A percentile compares a stretch with the other conserved stretches of the same genome.
These are phyloP conservation scores for Meloidogyne chitwoodi DNA, from an alignment of 1,140 invertebrate genomes.

Conservation along the genomic window DNA sequence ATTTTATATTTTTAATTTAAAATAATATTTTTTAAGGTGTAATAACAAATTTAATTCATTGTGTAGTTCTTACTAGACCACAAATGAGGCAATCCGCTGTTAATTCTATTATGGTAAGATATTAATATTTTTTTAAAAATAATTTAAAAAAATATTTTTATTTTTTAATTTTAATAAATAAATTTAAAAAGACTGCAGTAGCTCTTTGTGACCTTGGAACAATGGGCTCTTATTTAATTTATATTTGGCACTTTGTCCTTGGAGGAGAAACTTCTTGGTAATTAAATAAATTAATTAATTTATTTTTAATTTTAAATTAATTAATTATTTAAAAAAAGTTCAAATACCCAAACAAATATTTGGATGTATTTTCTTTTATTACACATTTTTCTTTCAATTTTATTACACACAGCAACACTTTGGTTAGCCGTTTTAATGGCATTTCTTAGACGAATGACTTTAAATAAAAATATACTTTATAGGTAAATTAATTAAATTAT, in stretches of 20 bases:
- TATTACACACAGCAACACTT: constrained; percentile 53
- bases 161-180: no score
- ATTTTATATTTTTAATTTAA: background rate
- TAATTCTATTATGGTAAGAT: constrained; percentile 42
- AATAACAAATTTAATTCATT: constrained; percentile 53
- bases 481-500: background rate
- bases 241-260: constrained; percentile 54
- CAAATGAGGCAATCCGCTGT: constrained; percentile 48
- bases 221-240: constrained; percentile 53
- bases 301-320: background rate
- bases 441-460: constrained; percentile 53
- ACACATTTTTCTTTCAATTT: constrained; percentile 53
- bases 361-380: constrained; percentile 53
- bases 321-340: constrained; percentile 5
- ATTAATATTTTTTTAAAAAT: background rate
- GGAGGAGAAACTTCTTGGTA: background rate
- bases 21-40: constrained; percentile 24
- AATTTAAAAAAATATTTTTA: background rate
- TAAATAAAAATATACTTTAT: constrained; percentile 27
- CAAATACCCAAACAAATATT: constrained; percentile 37
- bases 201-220: constrained; percentile 58
- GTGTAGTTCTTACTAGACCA: constrained; percentile 48
- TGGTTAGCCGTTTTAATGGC: constrained; percentile 58
- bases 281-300: background rate
- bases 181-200: constrained; percentile 37